Evolutionary conservation across 92 coral and sea anemone genomes (phyloP), one percentile per base, ranked within the genome.

Genomic region (Actinernus sp.): DNA sequence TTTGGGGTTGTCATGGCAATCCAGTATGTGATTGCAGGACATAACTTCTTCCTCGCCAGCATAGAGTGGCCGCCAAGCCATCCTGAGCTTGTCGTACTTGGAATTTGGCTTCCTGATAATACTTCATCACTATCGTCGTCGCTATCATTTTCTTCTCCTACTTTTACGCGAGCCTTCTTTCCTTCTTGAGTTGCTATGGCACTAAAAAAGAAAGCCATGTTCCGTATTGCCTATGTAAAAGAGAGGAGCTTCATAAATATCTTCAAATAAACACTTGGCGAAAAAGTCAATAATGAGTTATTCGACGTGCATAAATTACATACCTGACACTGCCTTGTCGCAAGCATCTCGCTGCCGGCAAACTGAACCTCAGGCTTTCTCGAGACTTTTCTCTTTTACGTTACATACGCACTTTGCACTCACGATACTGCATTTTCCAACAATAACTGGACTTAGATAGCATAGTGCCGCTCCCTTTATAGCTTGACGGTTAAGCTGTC

Each of bases 1-100:
- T 71, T 71, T 46, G 58, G 78, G 31, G 78, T 71, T 28, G 78
- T 71, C 58, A 71, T 34, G 48, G 68, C 78, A 31, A 71, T 30
- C 78, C 78, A 57, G 68, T 71, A 71, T 3, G 56, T 49, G 21
- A 49, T 21, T 2, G 26, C 21, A 20, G 56, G 56, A 49, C 34
- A 38, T 12, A 22, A 22, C 46, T 49, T 49, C 47, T 41, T 62
- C n/a, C n/a, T n/a, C n/a, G n/a, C n/a, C 54, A 33, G 27, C 55
- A 30, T 45, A 47, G 66, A 20, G 37, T 58, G 37, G 64, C 38
- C 40, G 49, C 56, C 66, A 49, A 43, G 37, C 77, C 47, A 40
- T 55, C 41, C 28, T 39, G 55, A 63, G 49, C 71, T 63, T 49
- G 53, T 29, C 25, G 53, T 47, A 29, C 53, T 20, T 47, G 53